phyloP scores from a whole-genome alignment of 2,888 invertebrate genomes.

The Temnothorax unifasciatus region DNA sequence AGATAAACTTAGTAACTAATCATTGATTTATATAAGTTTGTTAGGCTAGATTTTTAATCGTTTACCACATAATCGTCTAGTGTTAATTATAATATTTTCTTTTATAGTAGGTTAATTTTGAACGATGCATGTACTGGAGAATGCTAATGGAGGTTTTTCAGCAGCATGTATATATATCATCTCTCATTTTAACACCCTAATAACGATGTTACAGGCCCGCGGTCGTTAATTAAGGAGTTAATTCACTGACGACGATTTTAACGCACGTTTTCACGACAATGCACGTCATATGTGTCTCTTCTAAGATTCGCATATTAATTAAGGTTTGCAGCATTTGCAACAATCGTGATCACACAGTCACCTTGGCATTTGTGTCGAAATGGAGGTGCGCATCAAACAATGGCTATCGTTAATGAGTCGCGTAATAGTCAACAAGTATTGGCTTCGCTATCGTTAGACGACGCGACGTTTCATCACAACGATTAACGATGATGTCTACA shows the following conservation, averaged over 20 bases:
- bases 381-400: constrained; percentile 81
- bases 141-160: constrained; percentile 17
- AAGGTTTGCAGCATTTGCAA: constrained; percentile 64
- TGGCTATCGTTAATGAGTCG: constrained; percentile 80
- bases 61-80: not conserved
- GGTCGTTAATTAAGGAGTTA: constrained; percentile 70
- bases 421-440: constrained; percentile 70
- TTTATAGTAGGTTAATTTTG: constrained; percentile 19
- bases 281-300: constrained; percentile 20
- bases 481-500: not conserved
- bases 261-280: constrained; percentile 27
- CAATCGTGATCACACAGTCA: constrained; percentile 75
- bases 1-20: not conserved
- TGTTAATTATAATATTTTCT: not conserved
- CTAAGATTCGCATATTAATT: constrained; percentile 78
- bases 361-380: constrained; percentile 84
- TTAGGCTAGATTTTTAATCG: not conserved
- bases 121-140: not conserved
- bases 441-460: constrained; percentile 8
- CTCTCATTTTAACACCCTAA: constrained; percentile 30
- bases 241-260: constrained; percentile 54
- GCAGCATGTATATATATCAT: constrained; percentile 38
- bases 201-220: constrained; percentile 4
- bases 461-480: constrained; percentile 43
- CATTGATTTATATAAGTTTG: not conserved